These are phyloP conservation scores for Melanerpes formicivorus DNA, from an alignment of 2,113 vertebrate genomes.

Conservation along the genomic window DNA sequence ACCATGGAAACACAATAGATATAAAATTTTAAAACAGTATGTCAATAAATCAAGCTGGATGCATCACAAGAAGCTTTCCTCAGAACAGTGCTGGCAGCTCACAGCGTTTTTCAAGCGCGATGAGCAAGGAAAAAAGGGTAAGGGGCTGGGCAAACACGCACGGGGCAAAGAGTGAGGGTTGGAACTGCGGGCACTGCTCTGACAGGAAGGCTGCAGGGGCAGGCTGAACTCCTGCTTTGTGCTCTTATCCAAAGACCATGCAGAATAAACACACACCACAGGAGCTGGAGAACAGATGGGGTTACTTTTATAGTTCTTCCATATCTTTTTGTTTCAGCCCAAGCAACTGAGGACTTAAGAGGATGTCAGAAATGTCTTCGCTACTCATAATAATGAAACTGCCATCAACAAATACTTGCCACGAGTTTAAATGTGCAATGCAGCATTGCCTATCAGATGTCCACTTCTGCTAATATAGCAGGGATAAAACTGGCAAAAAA, in stretches of 20 bases:
- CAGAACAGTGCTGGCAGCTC: not conserved
- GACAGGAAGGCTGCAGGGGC: not conserved
- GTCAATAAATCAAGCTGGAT: slow-evolving; percentile 23
- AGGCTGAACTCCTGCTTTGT: not conserved
- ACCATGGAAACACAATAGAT: slow-evolving; percentile 55
- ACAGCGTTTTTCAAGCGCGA: not conserved
- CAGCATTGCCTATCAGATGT: not conserved
- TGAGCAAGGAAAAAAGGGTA: not conserved
- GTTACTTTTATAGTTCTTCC: slow-evolving; percentile 10
- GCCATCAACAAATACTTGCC: not conserved
- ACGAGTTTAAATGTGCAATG: not conserved
- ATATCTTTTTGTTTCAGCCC: slow-evolving; percentile 10
- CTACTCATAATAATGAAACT: not conserved
- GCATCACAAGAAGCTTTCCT: not conserved
- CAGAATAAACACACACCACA: not conserved
- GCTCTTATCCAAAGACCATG: not conserved
- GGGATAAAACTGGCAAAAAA: not conserved
- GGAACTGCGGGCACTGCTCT: not conserved
- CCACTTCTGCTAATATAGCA: not conserved
- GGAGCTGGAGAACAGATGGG: not conserved
- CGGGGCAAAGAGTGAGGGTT: not conserved
- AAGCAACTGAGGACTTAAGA: not conserved
- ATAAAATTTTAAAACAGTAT: not conserved
- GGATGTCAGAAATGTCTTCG: not conserved
- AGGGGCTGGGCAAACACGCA: not conserved